A percentile compares a stretch with the other conserved stretches of the same genome.
Conservation (phyloP, 2,113 vertebrate species). For the Elanus axillaris region DNA sequence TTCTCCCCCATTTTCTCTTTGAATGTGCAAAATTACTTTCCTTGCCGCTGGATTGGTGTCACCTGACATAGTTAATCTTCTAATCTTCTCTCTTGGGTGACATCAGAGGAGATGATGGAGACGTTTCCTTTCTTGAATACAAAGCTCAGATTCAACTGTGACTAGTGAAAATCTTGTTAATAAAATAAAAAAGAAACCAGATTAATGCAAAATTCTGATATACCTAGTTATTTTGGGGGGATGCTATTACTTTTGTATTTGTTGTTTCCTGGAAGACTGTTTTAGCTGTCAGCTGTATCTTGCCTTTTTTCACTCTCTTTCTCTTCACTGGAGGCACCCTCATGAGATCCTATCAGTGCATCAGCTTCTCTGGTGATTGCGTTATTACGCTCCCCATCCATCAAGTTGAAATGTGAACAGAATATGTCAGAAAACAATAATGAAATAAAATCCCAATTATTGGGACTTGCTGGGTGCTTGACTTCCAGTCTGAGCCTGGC, state of each 20-base stretch:
- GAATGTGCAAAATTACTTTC: slow-evolving; percentile 31
- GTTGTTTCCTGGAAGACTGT: not conserved
- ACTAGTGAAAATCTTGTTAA: not conserved
- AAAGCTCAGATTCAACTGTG: not conserved
- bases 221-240: not conserved
- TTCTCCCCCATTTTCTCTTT: slow-evolving; percentile 7
- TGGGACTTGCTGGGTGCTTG: not conserved
- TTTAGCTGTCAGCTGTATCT: not conserved
- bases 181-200: not conserved
- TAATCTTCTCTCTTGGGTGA: slow-evolving; percentile 56
- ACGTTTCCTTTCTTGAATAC: not conserved
- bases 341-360: not conserved
- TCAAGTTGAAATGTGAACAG: not conserved
- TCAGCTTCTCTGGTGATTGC: not conserved
- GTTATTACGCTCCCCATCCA: not conserved
- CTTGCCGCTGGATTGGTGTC: not conserved
- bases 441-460: not conserved
- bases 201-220: not conserved
- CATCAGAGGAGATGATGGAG: slow-evolving; percentile 42
- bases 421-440: not conserved
- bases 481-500: not conserved
- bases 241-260: not conserved
- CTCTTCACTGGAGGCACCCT: not conserved
- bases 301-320: not conserved
- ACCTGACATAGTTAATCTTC: slow-evolving; percentile 48